phyloP scores from a whole-genome alignment of 2,797 vertebrate species.

The Melanotaenia trifasciata region DNA sequence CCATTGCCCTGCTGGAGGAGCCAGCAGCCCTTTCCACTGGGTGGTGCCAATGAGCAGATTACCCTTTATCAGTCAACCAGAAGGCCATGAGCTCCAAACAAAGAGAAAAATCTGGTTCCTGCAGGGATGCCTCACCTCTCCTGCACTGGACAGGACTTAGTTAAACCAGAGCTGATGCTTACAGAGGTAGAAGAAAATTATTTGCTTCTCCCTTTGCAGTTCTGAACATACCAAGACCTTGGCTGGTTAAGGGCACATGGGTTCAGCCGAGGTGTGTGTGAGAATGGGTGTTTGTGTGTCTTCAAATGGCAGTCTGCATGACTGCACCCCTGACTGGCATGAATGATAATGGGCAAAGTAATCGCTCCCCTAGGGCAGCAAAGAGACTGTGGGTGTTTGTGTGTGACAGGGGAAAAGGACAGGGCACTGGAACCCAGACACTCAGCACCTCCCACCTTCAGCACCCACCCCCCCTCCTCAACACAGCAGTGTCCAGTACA shows the following conservation, averaged over 20 bases:
- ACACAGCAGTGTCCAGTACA: slow-evolving; percentile 32
- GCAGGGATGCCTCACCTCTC: slow-evolving; percentile 3
- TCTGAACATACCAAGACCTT: slow-evolving; percentile 43
- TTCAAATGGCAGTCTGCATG: slow-evolving; percentile 63
- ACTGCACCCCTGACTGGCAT: slow-evolving; percentile 69
- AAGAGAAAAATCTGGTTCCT: not conserved
- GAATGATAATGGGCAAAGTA: slow-evolving; percentile 71
- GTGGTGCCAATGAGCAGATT: slow-evolving; percentile 44
- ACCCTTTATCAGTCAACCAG: not conserved
- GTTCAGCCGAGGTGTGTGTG: slow-evolving; percentile 52
- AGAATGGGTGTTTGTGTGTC: slow-evolving; percentile 40
- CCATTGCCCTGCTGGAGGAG: not conserved
- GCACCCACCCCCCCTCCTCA: slow-evolving; percentile 8
- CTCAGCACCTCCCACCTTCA: slow-evolving; percentile 48
- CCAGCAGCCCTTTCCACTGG: slow-evolving; percentile 44
- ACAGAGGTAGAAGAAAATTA: not conserved
- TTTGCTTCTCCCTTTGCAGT: slow-evolving; percentile 17
- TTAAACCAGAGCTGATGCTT: slow-evolving; percentile 9
- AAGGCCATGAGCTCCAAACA: slow-evolving; percentile 24
- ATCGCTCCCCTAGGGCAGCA: slow-evolving; percentile 53
- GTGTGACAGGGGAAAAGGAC: slow-evolving; percentile 36
- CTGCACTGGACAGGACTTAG: not conserved
- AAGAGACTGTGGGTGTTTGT: slow-evolving; percentile 48
- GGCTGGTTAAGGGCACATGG: slow-evolving; percentile 21
- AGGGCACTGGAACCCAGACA: slow-evolving; percentile 41